Evolutionary conservation across 2,113 vertebrate genomes (phyloP).

Genomic region (Connochaetes taurinus): DNA sequence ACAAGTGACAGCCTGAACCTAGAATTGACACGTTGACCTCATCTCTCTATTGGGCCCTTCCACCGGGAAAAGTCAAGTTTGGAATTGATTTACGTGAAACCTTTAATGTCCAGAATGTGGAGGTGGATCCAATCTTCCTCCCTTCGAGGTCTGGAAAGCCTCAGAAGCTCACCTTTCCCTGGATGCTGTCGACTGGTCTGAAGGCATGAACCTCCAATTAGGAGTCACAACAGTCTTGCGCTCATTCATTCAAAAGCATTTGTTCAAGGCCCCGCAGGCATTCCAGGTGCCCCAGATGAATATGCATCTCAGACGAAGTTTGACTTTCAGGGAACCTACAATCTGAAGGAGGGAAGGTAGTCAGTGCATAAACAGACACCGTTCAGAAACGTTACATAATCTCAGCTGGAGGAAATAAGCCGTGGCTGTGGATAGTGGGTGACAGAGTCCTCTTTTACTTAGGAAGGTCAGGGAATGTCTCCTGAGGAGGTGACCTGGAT

Average conservation of each 20-base stretch:
- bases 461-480: not conserved
- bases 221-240: not conserved
- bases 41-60: not conserved
- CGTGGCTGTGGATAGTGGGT: fast-evolving
- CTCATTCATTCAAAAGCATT: not conserved
- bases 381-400: fast-evolving
- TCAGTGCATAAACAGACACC: not conserved
- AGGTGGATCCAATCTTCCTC: not conserved
- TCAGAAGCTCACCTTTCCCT: not conserved
- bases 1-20: not conserved
- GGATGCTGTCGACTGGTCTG: not conserved
- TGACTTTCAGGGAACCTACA: not conserved
- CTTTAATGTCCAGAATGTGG: not conserved
- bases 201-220: not conserved
- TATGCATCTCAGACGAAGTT: fast-evolving
- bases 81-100: not conserved
- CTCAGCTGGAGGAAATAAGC: not conserved
- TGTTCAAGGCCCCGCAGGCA: fast-evolving
- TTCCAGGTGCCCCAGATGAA: fast-evolving
- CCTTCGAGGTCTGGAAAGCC: not conserved
- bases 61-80: not conserved
- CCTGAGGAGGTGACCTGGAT: not conserved
- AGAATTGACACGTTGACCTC: not conserved
- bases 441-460: not conserved
- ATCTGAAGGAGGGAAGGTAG: not conserved